phyloP scores from a whole-genome alignment of 2,113 vertebrate species.

The Cercopithecus mona region DNA sequence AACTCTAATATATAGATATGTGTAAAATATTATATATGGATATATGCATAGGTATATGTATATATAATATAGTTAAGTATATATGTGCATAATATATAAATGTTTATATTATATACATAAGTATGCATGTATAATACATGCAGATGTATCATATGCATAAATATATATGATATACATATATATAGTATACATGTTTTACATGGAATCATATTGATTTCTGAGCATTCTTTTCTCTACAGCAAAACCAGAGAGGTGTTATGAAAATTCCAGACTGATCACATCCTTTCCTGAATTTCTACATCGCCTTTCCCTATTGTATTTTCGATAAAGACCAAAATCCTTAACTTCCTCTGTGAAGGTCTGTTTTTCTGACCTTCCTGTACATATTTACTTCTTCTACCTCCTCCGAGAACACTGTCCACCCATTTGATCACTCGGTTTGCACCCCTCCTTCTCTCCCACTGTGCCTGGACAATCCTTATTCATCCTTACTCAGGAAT shows the following conservation, averaged over 20 bases:
- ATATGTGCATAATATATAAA: not conserved
- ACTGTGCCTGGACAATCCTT: not conserved
- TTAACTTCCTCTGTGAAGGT: not conserved
- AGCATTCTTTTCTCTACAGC: not conserved
- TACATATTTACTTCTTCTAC: not conserved
- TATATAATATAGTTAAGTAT: not conserved
- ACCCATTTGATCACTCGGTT: not conserved
- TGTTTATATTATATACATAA: not conserved
- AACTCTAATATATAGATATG: not conserved
- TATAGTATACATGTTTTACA: not conserved
- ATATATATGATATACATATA: not conserved
- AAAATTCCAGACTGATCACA: not conserved
- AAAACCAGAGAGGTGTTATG: not conserved
- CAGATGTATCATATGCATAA: not conserved
- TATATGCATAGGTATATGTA: not conserved
- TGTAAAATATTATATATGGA: not conserved
- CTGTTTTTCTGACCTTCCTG: not conserved
- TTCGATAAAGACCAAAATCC: not conserved
- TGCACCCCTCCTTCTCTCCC: fast-evolving
- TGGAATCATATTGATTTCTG: not conserved
- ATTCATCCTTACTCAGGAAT: not conserved
- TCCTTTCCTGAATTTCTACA: not conserved
- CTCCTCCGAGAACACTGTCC: not conserved
- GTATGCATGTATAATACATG: not conserved
- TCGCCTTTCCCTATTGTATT: not conserved